Evolutionary conservation across 2,888 invertebrate genomes (phyloP).

Genomic region (Osmoderma eremita): DNA sequence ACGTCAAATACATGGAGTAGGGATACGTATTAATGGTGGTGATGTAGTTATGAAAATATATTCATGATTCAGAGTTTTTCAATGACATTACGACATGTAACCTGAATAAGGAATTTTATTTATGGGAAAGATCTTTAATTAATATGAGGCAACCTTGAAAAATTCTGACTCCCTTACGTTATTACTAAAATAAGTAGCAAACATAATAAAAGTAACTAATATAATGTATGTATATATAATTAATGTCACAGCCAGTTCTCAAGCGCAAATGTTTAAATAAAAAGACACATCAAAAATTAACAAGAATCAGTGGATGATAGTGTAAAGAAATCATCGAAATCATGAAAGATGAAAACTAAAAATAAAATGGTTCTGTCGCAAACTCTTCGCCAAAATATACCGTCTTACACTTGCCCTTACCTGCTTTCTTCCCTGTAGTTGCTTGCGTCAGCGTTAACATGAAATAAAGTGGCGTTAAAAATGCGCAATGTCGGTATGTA

Average conservation of each 20-base stretch:
- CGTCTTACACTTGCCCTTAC: slow-evolving; percentile 43
- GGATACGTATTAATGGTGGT: slow-evolving; percentile 3
- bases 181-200: slow-evolving; percentile 25
- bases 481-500: slow-evolving; percentile 9
- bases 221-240: slow-evolving; percentile 23
- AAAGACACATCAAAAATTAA: slow-evolving; percentile 9
- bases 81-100: neutral
- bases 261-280: slow-evolving; percentile 38
- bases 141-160: slow-evolving; percentile 1
- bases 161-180: slow-evolving; percentile 3
- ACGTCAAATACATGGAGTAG: neutral
- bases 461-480: slow-evolving; percentile 41
- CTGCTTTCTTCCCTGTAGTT: slow-evolving; percentile 46
- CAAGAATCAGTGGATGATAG: slow-evolving; percentile 21
- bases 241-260: slow-evolving; percentile 38
- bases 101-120: neutral
- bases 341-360: slow-evolving; percentile 1
- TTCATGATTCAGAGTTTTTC: slow-evolving; percentile 23
- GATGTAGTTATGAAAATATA: slow-evolving; percentile 12
- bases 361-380: slow-evolving; percentile 19
- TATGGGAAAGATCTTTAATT: neutral
- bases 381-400: slow-evolving; percentile 25
- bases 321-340: slow-evolving; percentile 22
- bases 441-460: slow-evolving; percentile 47
- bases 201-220: slow-evolving; percentile 4